Conservation (phyloP, 2,888 invertebrate genomes). For the Acleris sparsana region DNA sequence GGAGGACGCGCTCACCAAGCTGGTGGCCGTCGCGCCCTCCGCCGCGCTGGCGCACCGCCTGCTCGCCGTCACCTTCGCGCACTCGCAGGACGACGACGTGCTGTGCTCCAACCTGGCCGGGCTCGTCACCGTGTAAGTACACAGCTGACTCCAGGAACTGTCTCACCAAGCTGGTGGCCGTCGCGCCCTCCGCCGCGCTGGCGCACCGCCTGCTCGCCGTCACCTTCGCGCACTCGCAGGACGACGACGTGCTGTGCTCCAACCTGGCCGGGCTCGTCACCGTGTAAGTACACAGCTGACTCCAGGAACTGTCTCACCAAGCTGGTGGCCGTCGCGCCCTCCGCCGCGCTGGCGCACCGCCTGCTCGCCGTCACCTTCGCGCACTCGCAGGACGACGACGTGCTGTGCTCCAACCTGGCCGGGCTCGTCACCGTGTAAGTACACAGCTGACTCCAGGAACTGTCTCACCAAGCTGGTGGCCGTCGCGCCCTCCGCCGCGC, state of each 20-base stretch:
- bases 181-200: constrained; percentile 89
- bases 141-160: neutral
- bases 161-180: constrained; percentile 44
- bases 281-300: constrained; percentile 87
- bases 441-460: neutral
- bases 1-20: constrained; percentile 95
- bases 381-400: constrained; percentile 91
- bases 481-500: constrained; percentile 88
- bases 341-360: constrained; percentile 92
- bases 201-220: constrained; percentile 95
- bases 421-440: constrained; percentile 96
- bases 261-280: constrained; percentile 96
- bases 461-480: too few relatives aligned
- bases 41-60: constrained; percentile 93
- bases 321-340: constrained; percentile 84
- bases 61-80: constrained; percentile 95
- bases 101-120: constrained; percentile 94
- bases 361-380: constrained; percentile 95
- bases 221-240: constrained; percentile 91
- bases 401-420: constrained; percentile 93
- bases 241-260: constrained; percentile 93
- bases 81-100: constrained; percentile 90
- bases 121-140: constrained; percentile 94
- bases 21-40: constrained; percentile 91
- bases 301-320: too few relatives aligned